Conservation (phyloP, 1,140 invertebrate species). For the Apis cerana region DNA sequence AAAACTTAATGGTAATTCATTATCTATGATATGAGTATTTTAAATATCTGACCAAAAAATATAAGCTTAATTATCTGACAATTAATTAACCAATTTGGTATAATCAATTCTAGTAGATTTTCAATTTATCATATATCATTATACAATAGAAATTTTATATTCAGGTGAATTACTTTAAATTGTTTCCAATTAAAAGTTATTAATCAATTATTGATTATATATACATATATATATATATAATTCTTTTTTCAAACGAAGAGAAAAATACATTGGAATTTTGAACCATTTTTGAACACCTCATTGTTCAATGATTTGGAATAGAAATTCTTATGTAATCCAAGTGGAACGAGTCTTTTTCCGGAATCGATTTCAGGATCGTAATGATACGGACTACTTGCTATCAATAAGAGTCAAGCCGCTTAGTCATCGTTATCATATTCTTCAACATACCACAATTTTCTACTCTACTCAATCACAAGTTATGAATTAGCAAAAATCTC, state of each 20-base stretch:
- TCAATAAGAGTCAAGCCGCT: slow-evolving; percentile 19
- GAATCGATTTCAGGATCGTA: slow-evolving; percentile 16
- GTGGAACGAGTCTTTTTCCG: slow-evolving; percentile 20
- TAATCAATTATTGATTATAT: neutral
- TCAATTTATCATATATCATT: neutral
- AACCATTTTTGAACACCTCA: neutral
- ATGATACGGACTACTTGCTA: slow-evolving; percentile 6
- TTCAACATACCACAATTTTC: slow-evolving; percentile 1
- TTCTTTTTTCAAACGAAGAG: too few relatives aligned
- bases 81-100: neutral
- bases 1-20: neutral
- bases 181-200: neutral
- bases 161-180: neutral
- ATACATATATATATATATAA: too few relatives aligned
- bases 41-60: neutral
- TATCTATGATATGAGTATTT: neutral
- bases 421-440: slow-evolving; percentile 30
- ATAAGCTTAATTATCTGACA: neutral
- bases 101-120: neutral
- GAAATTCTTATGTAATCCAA: slow-evolving; percentile 26
- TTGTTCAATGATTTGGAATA: neutral
- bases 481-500: neutral
- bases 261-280: neutral
- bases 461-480: too few relatives aligned
- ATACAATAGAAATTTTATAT: neutral